These are phyloP conservation scores for Rhyzopertha dominica DNA, from an alignment of 1,140 invertebrate genomes.

Conservation along the genomic window DNA sequence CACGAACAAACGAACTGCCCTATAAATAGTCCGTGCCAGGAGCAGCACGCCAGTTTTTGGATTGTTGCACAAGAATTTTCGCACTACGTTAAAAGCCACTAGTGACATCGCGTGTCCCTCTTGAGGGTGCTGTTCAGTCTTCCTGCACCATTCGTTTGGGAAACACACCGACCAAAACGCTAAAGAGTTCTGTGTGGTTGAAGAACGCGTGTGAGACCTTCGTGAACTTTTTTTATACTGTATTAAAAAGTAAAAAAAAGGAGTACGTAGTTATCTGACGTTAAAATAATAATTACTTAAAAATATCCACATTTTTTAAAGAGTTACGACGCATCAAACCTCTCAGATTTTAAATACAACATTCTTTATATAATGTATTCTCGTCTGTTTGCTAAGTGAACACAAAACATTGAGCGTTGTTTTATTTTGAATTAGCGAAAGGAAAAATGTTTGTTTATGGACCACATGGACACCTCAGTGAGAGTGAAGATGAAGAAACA, in stretches of 20 bases:
- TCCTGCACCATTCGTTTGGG: constrained; percentile 6
- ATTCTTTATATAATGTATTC: not conserved
- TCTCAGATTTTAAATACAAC: constrained; percentile 1
- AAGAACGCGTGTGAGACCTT: not conserved
- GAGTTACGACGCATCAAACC: constrained; percentile 3
- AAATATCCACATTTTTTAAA: constrained; percentile 8
- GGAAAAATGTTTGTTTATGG: constrained; percentile 34
- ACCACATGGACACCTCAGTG: constrained; percentile 13
- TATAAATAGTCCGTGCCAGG: constrained; percentile 26
- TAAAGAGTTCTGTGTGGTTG: not conserved
- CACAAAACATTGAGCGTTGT: constrained; percentile 1
- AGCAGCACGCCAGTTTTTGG: constrained; percentile 14
- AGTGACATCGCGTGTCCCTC: constrained; percentile 22
- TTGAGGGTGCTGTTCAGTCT: not conserved
- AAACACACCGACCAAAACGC: not conserved
- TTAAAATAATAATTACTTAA: constrained; percentile 6
- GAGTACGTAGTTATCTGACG: not conserved
- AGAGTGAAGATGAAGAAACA: constrained; percentile 20
- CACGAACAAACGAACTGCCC: constrained; percentile 3
- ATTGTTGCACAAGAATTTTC: constrained; percentile 23
- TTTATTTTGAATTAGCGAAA: not conserved
- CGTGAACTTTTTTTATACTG: constrained; percentile 10
- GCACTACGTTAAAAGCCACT: constrained; percentile 15
- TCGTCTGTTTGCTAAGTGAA: not conserved
- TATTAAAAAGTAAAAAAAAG: constrained; percentile 2